Base-by-base conservation (phyloP, 2,888 invertebrate species). In the Cosmia trapezina region DNA sequence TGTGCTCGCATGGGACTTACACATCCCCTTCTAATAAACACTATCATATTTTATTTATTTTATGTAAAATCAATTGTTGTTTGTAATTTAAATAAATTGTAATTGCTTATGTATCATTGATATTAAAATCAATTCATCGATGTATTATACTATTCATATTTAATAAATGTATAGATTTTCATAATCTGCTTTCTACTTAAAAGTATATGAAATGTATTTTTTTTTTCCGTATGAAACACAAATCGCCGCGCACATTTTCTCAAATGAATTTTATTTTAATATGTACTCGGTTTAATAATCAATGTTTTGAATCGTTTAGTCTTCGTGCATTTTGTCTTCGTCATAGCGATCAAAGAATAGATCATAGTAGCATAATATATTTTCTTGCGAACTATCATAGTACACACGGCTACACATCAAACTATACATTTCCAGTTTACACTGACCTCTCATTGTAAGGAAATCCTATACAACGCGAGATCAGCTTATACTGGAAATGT, bases 281-380 rank as follows among this genome's bases (percentile, higher is more conserved):
- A 68, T 12, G 4, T 45, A 6, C 49, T 54, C 54, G 12, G 28
- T 63, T 67, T 49, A 60, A 19, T 59, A 22, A 54, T 70, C 17
- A 56, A 45, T 75, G 28, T 53, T 54, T 63, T 57, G 5, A 43
- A 41, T 51, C 22, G 49, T 80, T 80, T 73, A 80, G 62, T 80
- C 45, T 56, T 70, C 33, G 28, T 45, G 79, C 75, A 64, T 78
- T 76, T 64, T 41, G 22, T 63, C 61, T 61, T 49, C 4, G n/a
- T 61, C 19, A 0, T 79, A 62, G 33, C 22, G 4, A 53, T 59
- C 45, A 22, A 57, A 72, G 22, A 49, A 59, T 47, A 68, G 45
- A 22, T 47, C 14, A 11, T 62, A 41, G n/a, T 53, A 54, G 77
- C 82, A 79, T 78, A 81, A 79, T 76, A 80, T 70, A 22, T 73